Evolutionary conservation across 2,113 vertebrate genomes (phyloP).

Genomic region (Chascanopsetta lugubris): DNA sequence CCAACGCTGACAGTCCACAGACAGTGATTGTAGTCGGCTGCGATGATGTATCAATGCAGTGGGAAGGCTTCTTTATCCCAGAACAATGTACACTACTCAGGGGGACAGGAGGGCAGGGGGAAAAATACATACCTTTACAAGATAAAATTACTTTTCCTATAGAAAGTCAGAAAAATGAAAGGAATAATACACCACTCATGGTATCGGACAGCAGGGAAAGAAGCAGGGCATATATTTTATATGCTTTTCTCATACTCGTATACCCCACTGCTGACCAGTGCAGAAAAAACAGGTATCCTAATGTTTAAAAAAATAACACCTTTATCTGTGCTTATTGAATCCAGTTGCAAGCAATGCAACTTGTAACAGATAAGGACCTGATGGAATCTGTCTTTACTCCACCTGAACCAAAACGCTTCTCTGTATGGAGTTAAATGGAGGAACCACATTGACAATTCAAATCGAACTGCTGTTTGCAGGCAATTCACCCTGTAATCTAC

Average conservation of each 20-base stretch:
- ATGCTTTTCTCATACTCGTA: slow-evolving; percentile 53
- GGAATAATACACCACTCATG: slow-evolving; percentile 77
- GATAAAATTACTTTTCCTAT: slow-evolving; percentile 80
- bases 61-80: slow-evolving; percentile 62
- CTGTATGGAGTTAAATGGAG: slow-evolving; percentile 70
- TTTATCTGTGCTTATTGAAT: slow-evolving; percentile 88
- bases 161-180: slow-evolving; percentile 77
- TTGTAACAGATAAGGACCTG: slow-evolving; percentile 89
- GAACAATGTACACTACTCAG: slow-evolving; percentile 64
- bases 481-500: slow-evolving; percentile 77
- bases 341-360: slow-evolving; percentile 88
- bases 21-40: slow-evolving; percentile 67
- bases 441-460: slow-evolving; percentile 75
- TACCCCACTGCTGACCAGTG: slow-evolving; percentile 87
- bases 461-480: slow-evolving; percentile 68
- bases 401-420: slow-evolving; percentile 79
- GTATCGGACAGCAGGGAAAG: slow-evolving; percentile 58
- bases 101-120: slow-evolving; percentile 48
- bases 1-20: slow-evolving; percentile 59
- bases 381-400: slow-evolving; percentile 90
- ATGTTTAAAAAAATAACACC: slow-evolving; percentile 90
- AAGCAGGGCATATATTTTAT: slow-evolving; percentile 58
- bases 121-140: slow-evolving; percentile 73
- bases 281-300: slow-evolving; percentile 86
- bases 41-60: slow-evolving; percentile 75